Conservation (phyloP, 1,140 invertebrate genomes). For the Drosophila baimaii region DNA sequence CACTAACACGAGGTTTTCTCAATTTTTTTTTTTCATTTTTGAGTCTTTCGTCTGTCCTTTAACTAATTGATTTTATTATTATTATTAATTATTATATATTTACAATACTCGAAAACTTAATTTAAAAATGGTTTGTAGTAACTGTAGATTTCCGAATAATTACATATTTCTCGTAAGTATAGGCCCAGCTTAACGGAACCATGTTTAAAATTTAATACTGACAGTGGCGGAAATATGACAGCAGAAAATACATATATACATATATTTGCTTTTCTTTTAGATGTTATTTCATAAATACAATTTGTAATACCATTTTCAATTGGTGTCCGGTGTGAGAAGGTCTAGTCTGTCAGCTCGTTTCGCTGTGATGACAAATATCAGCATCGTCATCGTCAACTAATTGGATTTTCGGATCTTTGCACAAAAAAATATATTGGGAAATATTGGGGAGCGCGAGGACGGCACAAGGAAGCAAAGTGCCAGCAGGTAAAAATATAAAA, state of each 20-base stretch:
- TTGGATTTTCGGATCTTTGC: slow-evolving; percentile 68
- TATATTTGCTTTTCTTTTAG: slow-evolving; percentile 39
- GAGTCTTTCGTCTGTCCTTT: no score
- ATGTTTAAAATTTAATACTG: not conserved
- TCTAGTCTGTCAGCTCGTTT: slow-evolving; percentile 17
- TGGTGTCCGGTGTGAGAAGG: slow-evolving; percentile 22
- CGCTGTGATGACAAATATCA: slow-evolving; percentile 64
- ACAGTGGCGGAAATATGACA: not conserved
- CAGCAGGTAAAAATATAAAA: slow-evolving; percentile 57
- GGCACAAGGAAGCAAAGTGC: slow-evolving; percentile 43
- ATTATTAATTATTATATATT: no score
- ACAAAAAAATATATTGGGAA: slow-evolving; percentile 48
- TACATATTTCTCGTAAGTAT: no score
- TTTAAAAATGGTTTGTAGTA: no score
- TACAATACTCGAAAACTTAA: no score
- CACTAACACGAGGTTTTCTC: no score
- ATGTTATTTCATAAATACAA: slow-evolving; percentile 63
- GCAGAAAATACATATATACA: slow-evolving; percentile 21
- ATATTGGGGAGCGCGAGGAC: slow-evolving; percentile 13
- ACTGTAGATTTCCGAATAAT: no score
- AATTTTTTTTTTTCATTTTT: no score
- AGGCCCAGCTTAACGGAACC: not conserved
- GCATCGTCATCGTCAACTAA: slow-evolving; percentile 66
- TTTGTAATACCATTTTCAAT: slow-evolving; percentile 69
- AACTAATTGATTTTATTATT: no score